Conservation (phyloP, 1,140 invertebrate species). For the Sarcophaga bullata region DNA sequence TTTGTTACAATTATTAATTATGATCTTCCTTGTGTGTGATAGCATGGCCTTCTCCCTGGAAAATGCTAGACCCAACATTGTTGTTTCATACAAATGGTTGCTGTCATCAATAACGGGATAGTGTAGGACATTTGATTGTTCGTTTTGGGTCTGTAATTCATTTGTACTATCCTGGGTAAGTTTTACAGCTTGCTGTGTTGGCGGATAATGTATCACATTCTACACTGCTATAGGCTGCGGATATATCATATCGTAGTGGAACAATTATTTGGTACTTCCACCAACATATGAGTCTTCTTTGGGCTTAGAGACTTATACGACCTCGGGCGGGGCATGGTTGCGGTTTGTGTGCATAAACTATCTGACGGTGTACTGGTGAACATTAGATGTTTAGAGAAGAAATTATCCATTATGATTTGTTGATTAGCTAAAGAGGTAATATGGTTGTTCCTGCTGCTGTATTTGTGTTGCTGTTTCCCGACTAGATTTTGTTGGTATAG, state of each 20-base stretch:
- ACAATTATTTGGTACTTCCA: slow-evolving; percentile 36
- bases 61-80: slow-evolving; percentile 82
- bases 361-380: slow-evolving; percentile 44
- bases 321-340: slow-evolving; percentile 47
- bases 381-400: background rate
- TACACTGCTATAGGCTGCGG: slow-evolving; percentile 48
- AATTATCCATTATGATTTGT: background rate
- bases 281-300: slow-evolving; percentile 53
- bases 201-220: slow-evolving; percentile 30
- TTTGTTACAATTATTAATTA: background rate
- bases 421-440: slow-evolving; percentile 17
- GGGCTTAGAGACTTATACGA: slow-evolving; percentile 56
- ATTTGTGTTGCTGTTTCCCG: slow-evolving; percentile 42
- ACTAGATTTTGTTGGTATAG: slow-evolving; percentile 42
- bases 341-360: slow-evolving; percentile 42
- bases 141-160: background rate
- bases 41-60: slow-evolving; percentile 82
- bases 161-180: slow-evolving; percentile 45
- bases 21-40: slow-evolving; percentile 72
- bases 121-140: background rate
- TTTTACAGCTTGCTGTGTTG: slow-evolving; percentile 42
- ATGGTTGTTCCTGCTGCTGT: slow-evolving; percentile 38
- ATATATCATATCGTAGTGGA: background rate
- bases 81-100: slow-evolving; percentile 83
- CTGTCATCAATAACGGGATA: slow-evolving; percentile 75